These are phyloP conservation scores for Pardosa pseudoannulata DNA, from an alignment of 2,888 invertebrate species.

Conservation along the genomic window DNA sequence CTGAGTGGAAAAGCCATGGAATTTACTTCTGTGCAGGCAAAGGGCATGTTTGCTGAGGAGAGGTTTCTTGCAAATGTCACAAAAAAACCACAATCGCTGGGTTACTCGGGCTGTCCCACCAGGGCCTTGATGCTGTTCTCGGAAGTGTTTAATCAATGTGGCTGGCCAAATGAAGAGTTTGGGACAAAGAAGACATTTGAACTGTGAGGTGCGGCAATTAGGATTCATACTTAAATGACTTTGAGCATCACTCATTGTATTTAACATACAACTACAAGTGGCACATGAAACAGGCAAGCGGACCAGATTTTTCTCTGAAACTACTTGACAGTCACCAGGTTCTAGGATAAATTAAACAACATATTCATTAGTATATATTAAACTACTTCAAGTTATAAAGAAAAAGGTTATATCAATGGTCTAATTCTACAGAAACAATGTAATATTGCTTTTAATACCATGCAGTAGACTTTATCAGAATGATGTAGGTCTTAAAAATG, in stretches of 20 bases:
- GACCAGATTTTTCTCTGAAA: conserved; percentile 38
- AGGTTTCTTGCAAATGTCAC: conserved; percentile 69
- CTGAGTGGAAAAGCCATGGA: conserved; percentile 47
- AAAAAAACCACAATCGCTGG: conserved; percentile 62
- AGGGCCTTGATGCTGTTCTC: conserved; percentile 61
- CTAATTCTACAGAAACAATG: too few relatives aligned
- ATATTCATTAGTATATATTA: too few relatives aligned
- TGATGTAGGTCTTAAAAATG: too few relatives aligned
- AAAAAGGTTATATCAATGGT: too few relatives aligned
- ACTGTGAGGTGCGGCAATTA: conserved; percentile 56
- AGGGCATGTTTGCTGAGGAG: conserved; percentile 63
- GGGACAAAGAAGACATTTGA: conserved; percentile 63
- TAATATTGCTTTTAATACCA: too few relatives aligned
- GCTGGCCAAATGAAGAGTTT: conserved; percentile 71
- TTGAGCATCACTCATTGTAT: conserved; percentile 60
- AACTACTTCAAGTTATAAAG: too few relatives aligned
- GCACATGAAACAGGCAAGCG: conserved; percentile 50
- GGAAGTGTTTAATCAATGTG: conserved; percentile 62
- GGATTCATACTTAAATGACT: conserved; percentile 62
- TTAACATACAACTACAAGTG: conserved; percentile 46
- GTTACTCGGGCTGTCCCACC: conserved; percentile 49
- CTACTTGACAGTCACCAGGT: conserved; percentile 17
- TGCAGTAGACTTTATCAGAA: too few relatives aligned
- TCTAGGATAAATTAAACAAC: conserved; percentile 12
- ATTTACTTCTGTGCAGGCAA: conserved; percentile 63